phyloP scores from a whole-genome alignment of 2,888 invertebrate species.

The Glyphotaelius pellucidus region DNA sequence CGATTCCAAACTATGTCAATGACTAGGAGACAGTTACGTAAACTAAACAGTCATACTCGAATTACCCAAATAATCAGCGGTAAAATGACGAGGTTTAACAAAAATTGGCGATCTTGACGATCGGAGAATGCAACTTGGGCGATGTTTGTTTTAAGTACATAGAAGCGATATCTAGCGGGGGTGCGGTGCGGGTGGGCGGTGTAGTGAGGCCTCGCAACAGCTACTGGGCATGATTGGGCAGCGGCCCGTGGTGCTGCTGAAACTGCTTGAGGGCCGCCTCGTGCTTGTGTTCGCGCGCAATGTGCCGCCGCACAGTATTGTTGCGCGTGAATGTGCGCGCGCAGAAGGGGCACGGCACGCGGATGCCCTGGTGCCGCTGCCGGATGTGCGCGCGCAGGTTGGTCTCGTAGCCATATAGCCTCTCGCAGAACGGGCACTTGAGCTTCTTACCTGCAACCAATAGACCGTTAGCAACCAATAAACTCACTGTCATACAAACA shows the following conservation, averaged over 20 bases:
- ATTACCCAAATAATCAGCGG: slow-evolving; percentile 39
- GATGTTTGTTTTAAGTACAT: slow-evolving; percentile 55
- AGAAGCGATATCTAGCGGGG: slow-evolving; percentile 36
- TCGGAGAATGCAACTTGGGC: slow-evolving; percentile 45
- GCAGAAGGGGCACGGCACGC: slow-evolving; percentile 94
- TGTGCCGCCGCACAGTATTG: slow-evolving; percentile 94
- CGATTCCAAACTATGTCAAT: slow-evolving; percentile 53
- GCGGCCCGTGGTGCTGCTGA: slow-evolving; percentile 78
- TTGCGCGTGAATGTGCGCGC: slow-evolving; percentile 94
- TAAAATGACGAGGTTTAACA: slow-evolving; percentile 44
- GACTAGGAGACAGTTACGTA: slow-evolving; percentile 54
- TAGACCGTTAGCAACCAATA: neutral
- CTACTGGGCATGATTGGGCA: slow-evolving; percentile 82
- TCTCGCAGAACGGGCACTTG: slow-evolving; percentile 95
- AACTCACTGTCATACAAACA: neutral
- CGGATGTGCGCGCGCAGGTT: slow-evolving; percentile 94
- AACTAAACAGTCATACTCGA: slow-evolving; percentile 51
- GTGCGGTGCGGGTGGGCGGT: slow-evolving; percentile 41
- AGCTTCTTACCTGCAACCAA: slow-evolving; percentile 88
- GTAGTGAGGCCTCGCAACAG: slow-evolving; percentile 42
- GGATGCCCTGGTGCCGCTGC: slow-evolving; percentile 94
- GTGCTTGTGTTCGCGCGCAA: slow-evolving; percentile 92
- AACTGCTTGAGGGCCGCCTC: slow-evolving; percentile 82
- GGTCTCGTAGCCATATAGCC: slow-evolving; percentile 94
- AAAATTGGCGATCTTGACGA: slow-evolving; percentile 48